Evolutionary conservation across 2,888 invertebrate genomes (phyloP).

Genomic region (Plebejus argus): DNA sequence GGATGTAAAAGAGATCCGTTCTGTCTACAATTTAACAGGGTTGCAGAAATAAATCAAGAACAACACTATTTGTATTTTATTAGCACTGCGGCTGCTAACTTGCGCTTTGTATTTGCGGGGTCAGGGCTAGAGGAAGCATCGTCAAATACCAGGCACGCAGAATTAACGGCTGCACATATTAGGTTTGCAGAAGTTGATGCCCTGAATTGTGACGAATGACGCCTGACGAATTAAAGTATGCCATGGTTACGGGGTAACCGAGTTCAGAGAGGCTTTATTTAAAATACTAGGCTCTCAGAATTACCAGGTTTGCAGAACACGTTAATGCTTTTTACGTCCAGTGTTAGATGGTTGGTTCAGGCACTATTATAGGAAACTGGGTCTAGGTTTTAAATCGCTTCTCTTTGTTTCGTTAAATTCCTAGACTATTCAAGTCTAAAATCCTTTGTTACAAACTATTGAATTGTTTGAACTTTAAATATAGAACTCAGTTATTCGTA

Average conservation of each 20-base stretch:
- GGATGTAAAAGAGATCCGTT: background rate
- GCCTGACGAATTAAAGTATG: background rate
- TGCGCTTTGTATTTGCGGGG: background rate
- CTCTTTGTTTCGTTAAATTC: background rate
- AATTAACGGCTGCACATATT: background rate
- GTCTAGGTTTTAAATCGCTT: background rate
- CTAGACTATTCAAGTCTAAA: background rate
- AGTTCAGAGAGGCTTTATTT: background rate
- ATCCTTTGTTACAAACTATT: too few species aligned
- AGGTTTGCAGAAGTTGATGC: background rate
- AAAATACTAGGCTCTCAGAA: background rate
- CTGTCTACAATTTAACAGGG: background rate
- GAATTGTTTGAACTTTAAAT: too few species aligned
- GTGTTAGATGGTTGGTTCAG: background rate
- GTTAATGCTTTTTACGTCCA: slow-evolving; percentile 8
- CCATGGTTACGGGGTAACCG: too few species aligned
- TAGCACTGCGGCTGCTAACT: background rate
- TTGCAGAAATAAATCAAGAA: background rate
- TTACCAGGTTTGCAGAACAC: background rate
- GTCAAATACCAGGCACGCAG: background rate
- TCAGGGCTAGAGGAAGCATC: background rate
- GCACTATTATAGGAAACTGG: background rate
- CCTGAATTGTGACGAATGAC: background rate
- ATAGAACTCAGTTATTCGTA: too few species aligned
- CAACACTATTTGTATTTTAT: slow-evolving; percentile 6